phyloP scores from a whole-genome alignment of 2,797 vertebrate species.

The Enteromius mattozi region DNA sequence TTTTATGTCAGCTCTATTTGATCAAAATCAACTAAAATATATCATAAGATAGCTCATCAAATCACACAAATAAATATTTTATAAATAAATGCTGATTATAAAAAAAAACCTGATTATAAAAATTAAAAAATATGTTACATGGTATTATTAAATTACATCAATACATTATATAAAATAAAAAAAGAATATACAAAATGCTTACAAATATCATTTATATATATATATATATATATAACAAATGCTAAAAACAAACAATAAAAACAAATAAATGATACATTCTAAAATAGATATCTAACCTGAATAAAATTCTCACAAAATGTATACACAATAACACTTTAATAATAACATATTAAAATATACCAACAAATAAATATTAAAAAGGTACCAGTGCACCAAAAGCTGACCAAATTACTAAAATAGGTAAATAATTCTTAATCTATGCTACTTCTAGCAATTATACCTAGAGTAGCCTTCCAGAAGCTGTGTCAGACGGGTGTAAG shows the following conservation, averaged over 20 bases:
- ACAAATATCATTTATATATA: not conserved
- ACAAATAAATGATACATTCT: not conserved
- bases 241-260: not conserved
- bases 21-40: not conserved
- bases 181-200: not conserved
- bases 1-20: not conserved
- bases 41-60: not conserved
- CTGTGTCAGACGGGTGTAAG: constrained; percentile 88
- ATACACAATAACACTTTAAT: not conserved
- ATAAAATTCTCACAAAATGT: not conserved
- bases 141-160: not conserved
- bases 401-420: not conserved
- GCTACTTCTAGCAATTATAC: constrained; percentile 69
- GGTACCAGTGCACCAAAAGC: not conserved
- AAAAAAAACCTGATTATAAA: not conserved
- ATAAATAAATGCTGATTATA: not conserved
- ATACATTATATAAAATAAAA: not conserved
- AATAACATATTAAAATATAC: not conserved
- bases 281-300: not conserved
- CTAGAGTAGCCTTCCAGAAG: constrained; percentile 94
- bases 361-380: not conserved
- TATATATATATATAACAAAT: not conserved
- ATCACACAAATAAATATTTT: not conserved
- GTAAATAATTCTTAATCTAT: not conserved
- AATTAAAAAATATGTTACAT: no score